Evolutionary conservation across 2,797 vertebrate genomes (phyloP).

Genomic region (Euthynnus affinis): DNA sequence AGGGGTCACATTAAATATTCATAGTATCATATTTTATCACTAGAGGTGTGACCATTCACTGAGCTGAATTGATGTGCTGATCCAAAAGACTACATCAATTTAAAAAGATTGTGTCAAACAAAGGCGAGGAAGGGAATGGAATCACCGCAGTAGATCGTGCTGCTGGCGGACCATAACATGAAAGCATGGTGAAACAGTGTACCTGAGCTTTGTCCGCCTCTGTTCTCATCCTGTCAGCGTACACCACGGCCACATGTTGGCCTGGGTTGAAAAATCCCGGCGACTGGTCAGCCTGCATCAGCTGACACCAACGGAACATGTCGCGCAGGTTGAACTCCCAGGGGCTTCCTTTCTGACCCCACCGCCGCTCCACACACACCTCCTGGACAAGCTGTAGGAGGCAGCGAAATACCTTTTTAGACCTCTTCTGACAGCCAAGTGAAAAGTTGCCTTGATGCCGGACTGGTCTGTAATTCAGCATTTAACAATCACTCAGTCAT

Average conservation of each 20-base stretch:
- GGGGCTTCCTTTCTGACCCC: conserved; percentile 97
- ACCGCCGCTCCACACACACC: conserved; percentile 90
- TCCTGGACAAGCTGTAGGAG: conserved; percentile 90
- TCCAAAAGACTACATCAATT: too few species aligned
- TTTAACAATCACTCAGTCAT: neutral
- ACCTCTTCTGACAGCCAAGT: neutral
- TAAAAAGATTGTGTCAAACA: too few species aligned
- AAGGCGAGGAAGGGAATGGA: too few species aligned
- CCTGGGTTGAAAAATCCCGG: conserved; percentile 93
- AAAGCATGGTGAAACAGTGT: neutral
- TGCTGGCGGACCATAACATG: neutral
- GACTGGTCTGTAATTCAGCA: neutral
- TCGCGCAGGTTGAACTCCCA: conserved; percentile 99
- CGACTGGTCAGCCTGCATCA: conserved; percentile 95
- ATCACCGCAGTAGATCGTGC: too few species aligned
- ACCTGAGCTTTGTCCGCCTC: conserved; percentile 92
- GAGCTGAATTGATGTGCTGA: too few species aligned
- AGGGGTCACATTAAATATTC: too few species aligned
- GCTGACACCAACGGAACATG: conserved; percentile 98
- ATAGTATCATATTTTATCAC: too few species aligned
- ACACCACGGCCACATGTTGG: conserved; percentile 94
- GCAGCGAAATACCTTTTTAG: neutral
- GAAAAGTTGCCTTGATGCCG: neutral
- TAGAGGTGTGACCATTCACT: neutral
- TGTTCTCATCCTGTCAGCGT: conserved; percentile 95